These are phyloP conservation scores for Mustela lutreola DNA, from an alignment of 2,113 vertebrate species.

Conservation along the genomic window DNA sequence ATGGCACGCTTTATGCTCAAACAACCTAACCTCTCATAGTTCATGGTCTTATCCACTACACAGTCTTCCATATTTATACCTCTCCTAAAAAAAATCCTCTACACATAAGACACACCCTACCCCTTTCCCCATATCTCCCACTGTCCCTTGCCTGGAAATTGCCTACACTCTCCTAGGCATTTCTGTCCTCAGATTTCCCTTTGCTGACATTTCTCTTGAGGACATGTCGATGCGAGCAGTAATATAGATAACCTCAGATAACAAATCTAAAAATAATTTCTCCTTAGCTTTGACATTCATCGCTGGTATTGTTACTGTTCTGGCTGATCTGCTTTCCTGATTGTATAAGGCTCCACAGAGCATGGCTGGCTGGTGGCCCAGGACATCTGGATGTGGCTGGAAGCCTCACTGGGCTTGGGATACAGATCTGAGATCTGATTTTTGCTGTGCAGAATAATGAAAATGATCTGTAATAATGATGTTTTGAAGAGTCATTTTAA, in stretches of 20 bases:
- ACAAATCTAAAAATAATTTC: slow-evolving; percentile 69
- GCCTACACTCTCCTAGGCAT: background rate
- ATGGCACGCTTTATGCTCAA: background rate
- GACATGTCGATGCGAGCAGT: background rate
- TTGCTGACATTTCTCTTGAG: slow-evolving; percentile 47
- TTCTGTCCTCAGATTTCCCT: slow-evolving; percentile 23
- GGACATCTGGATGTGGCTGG: slow-evolving; percentile 57
- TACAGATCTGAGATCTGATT: background rate
- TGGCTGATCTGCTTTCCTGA: background rate
- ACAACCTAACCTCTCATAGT: background rate
- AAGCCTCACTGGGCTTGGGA: background rate
- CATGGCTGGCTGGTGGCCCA: slow-evolving; percentile 52
- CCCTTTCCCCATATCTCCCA: background rate
- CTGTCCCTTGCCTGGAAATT: background rate
- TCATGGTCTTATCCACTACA: background rate
- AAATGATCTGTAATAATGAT: slow-evolving; percentile 21
- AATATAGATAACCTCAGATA: slow-evolving; percentile 29
- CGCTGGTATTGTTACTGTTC: slow-evolving; percentile 11
- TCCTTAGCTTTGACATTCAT: slow-evolving; percentile 45
- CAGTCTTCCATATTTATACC: background rate
- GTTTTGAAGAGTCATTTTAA: background rate
- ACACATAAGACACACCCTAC: background rate
- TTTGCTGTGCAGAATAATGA: background rate
- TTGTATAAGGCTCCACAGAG: background rate
- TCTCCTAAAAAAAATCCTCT: background rate